Evolutionary conservation across 1,140 invertebrate genomes (phyloP).

Genomic region (Danaus plexippus): DNA sequence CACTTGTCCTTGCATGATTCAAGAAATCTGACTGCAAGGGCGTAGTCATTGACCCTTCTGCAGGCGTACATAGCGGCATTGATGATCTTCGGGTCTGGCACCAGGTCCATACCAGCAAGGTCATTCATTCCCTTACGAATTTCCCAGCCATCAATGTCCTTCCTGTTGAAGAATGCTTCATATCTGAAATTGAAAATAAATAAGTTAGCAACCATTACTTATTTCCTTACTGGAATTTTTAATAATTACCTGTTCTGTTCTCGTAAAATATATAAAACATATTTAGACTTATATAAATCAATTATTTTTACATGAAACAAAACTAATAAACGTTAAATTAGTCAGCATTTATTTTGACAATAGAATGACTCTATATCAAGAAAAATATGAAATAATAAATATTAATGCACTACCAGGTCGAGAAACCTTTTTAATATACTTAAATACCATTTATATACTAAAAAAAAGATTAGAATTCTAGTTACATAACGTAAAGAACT

Average conservation of each 20-base stretch:
- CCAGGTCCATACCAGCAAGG: constrained; percentile 89
- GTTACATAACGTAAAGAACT: constrained; percentile 67
- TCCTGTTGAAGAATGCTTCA: constrained; percentile 88
- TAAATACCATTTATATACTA: constrained; percentile 3
- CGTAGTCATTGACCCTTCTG: constrained; percentile 93
- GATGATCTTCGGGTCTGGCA: constrained; percentile 96
- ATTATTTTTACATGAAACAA: too few species aligned
- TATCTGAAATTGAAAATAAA: constrained; percentile 73
- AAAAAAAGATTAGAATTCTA: constrained; percentile 30
- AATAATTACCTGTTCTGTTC: too few species aligned
- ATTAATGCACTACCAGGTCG: neutral
- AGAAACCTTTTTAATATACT: constrained; percentile 1
- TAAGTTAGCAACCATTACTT: neutral
- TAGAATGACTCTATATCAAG: too few species aligned
- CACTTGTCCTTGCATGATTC: constrained; percentile 95
- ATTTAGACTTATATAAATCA: too few species aligned
- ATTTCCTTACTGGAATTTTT: too few species aligned
- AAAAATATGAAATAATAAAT: neutral
- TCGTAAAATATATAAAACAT: too few species aligned
- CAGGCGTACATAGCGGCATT: constrained; percentile 93
- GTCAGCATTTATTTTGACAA: too few species aligned
- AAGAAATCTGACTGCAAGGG: constrained; percentile 91
- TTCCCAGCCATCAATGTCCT: constrained; percentile 97
- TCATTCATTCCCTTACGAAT: constrained; percentile 90
- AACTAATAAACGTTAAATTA: too few species aligned